Evolutionary conservation across 2,797 vertebrate genomes (phyloP), one percentile per base, ranked within the genome.

Genomic region (Melanotaenia boesemani): DNA sequence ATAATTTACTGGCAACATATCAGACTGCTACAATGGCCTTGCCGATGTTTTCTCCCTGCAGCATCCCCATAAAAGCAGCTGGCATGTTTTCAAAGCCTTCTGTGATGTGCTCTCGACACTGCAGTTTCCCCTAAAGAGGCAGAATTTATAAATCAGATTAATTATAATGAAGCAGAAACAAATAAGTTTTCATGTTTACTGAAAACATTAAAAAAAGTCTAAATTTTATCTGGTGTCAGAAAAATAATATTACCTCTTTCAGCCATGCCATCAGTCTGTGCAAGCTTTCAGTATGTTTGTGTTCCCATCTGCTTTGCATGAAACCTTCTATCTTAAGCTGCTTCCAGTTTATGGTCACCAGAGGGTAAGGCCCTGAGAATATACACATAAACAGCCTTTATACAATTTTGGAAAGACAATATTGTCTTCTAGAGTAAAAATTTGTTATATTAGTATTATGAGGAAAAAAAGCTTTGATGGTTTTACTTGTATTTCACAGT

Each of bases 81-180:
- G 97, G 97, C 96, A 97, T 97, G 76, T 97, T 97, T 74, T 96
- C 94, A 94, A 98, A 98, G 68, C 96, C 96, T 81, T 93, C 88
- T 1, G 91, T 97, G 71, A 97, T 0, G 2, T 96, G 87, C 86
- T 99, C 97, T 0, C n/a, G 82, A 62, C 16, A 94, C 80, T 95
- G 91, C 74, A 98, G 81, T 85, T 97, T 97, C 65, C 95, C 96
- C 96, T 99, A 91, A 36, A 65, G 48, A 62, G 7, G 16, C 22
- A 82, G 52, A 67, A 24, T 11, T 63, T 72, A 90, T 56, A 1
- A 55, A 34, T 44, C 73, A 68, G 62, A 84, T 56, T 72, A 3
- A 65, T 71, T 2, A 67, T n/a, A 63, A 0, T 8, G 3, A 46
- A 6, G 11, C 24, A 70, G 11, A 63, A 57, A 56, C 2, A 16